A percentile compares a stretch with the other conserved stretches of the same genome.
Evolutionary conservation across 2,113 vertebrate species (phyloP).

Genomic region (Calonectris borealis): DNA sequence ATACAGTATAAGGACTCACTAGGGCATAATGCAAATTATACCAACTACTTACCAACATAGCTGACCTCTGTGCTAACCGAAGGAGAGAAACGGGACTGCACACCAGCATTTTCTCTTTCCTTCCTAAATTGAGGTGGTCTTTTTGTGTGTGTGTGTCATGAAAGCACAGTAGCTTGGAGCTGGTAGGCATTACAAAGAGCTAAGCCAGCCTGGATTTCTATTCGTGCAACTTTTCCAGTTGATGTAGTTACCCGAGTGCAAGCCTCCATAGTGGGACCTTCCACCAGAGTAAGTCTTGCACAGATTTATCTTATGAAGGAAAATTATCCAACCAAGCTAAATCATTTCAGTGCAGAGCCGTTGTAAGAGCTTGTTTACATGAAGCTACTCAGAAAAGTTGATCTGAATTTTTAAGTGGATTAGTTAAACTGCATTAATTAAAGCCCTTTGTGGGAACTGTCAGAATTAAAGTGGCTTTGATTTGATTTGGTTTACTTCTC

Average conservation of each 20-base stretch:
- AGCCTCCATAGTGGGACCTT: neutral
- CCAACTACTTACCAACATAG: neutral
- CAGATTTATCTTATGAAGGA: neutral
- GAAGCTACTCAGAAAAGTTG: slow-evolving; percentile 36
- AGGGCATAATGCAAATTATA: neutral
- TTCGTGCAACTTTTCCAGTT: neutral
- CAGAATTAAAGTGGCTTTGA: slow-evolving; percentile 40
- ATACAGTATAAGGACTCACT: neutral
- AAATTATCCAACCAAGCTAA: neutral
- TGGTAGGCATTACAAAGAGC: neutral
- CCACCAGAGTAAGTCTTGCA: neutral
- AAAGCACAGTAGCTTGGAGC: neutral
- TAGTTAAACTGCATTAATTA: slow-evolving; percentile 55
- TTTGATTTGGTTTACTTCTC: slow-evolving; percentile 55
- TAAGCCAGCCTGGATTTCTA: neutral
- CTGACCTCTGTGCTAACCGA: neutral
- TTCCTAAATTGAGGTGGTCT: neutral
- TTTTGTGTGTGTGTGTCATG: neutral
- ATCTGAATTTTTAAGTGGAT: slow-evolving; percentile 52
- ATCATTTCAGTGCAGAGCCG: neutral
- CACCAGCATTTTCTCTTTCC: neutral
- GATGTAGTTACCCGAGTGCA: neutral
- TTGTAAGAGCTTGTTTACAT: neutral
- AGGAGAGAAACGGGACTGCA: neutral
- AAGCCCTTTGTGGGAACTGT: slow-evolving; percentile 27